Base-by-base conservation (phyloP, 2,797 vertebrate species). In the Sciurus carolinensis region DNA sequence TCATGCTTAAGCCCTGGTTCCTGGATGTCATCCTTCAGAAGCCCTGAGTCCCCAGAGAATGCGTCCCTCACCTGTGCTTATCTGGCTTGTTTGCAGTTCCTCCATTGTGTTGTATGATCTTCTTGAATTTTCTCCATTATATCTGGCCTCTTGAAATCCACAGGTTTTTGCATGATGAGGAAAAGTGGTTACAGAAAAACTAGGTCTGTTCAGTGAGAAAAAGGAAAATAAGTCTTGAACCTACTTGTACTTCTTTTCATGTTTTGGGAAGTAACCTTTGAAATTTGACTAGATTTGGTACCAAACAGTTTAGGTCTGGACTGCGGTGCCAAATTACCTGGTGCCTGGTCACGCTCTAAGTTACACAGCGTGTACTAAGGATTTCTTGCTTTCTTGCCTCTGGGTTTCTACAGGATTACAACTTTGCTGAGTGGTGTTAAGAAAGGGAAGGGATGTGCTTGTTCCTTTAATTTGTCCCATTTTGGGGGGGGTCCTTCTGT, bases 71-170 rank as follows among this genome's bases (percentile, higher is more conserved):
- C 52, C 80, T 52, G 1, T 82, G 57, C 66, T 89, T 75, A 26
- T 2, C 36, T 8, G 7, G 5, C 81, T 76, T 88, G 22, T 84
- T 57, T 72, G 39, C 11, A 81, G 7, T 92, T 94, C 67, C 36
- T 95, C 17, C 1, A 66, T 44, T 44, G 3, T 69, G 26, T 82
- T 81, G 86, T 85, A 69, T 93, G 80, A 42, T 91, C 75, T 75
- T 92, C 59, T 50, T 96, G 62, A 69, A 67, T 94, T 95, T 95
- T 57, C 57, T 83, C 28, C 76, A 64, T 95, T 91, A 22, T 47
- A 59, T 86, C n/a, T 73, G 75, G 9, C 72, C 36, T 62, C 44
- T 94, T 95, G 83, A 90, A 79, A 81, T 87, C 15, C 28, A 81
- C 24, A 94, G 39, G 87, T 95, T 85, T 94, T 88, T 24, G 17